Conservation (phyloP, 2,888 invertebrate genomes). For the Calameuta idolon region DNA sequence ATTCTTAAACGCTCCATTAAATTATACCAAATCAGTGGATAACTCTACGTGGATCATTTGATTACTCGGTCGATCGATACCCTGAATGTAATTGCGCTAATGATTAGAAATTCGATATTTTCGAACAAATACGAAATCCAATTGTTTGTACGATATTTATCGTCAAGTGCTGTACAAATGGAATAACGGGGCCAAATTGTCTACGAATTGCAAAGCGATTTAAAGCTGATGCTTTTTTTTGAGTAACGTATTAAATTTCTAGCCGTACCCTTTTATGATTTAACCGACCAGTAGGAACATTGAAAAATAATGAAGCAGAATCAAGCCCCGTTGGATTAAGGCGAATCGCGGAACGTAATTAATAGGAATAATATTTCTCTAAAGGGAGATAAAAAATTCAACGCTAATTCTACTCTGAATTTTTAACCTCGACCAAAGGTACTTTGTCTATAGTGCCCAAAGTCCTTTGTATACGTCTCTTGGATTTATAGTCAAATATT, state of each 20-base stretch:
- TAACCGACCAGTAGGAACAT: background rate
- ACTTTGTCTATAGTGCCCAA: background rate
- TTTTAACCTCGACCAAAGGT: background rate
- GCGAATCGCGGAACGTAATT: background rate
- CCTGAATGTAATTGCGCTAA: background rate
- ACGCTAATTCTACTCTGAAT: background rate
- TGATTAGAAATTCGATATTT: background rate
- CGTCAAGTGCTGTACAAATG: background rate
- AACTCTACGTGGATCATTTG: background rate
- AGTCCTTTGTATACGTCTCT: slow-evolving; percentile 30
- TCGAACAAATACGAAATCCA: background rate
- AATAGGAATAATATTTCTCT: background rate
- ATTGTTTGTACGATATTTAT: background rate
- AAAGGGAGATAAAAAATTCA: background rate
- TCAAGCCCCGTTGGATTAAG: background rate
- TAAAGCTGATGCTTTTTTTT: background rate
- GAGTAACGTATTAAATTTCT: background rate
- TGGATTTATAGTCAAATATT: slow-evolving; percentile 55
- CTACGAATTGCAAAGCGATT: background rate
- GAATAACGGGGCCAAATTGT: background rate
- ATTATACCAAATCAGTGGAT: background rate
- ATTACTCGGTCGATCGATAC: background rate
- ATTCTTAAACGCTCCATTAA: background rate
- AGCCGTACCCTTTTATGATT: background rate
- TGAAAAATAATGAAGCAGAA: background rate